These are phyloP conservation scores for Petromus typicus DNA, from an alignment of 2,113 vertebrate genomes.

Conservation along the genomic window DNA sequence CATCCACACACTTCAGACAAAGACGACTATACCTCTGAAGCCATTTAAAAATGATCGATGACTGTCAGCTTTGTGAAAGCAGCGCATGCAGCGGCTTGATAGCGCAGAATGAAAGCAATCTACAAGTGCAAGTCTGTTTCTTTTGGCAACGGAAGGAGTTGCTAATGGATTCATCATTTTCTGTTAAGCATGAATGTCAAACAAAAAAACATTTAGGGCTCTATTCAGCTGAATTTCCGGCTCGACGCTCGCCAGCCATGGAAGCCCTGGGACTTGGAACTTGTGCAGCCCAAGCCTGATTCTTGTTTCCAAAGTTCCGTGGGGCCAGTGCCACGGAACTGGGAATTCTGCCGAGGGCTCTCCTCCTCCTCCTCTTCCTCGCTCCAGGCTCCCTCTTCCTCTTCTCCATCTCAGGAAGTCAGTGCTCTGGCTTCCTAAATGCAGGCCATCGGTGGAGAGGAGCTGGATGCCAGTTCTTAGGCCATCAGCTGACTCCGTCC, in stretches of 20 bases:
- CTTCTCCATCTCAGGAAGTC: not conserved
- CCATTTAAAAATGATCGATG: slow-evolving; percentile 82
- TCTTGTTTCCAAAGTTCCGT: slow-evolving; percentile 65
- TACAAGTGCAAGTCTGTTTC: slow-evolving; percentile 87
- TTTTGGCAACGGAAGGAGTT: slow-evolving; percentile 87
- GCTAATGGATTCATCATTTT: slow-evolving; percentile 88
- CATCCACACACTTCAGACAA: slow-evolving; percentile 79
- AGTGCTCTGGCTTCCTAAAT: slow-evolving; percentile 53
- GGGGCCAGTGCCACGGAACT: slow-evolving; percentile 58
- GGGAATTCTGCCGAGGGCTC: slow-evolving; percentile 17
- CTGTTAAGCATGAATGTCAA: slow-evolving; percentile 84
- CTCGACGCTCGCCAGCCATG: slow-evolving; percentile 81
- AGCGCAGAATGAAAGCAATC: slow-evolving; percentile 86
- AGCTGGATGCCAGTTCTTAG: not conserved
- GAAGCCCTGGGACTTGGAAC: slow-evolving; percentile 78
- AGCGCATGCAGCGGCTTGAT: slow-evolving; percentile 85
- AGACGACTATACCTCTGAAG: slow-evolving; percentile 75
- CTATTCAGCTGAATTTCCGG: slow-evolving; percentile 84
- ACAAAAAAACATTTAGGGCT: slow-evolving; percentile 86
- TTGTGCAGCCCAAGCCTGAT: slow-evolving; percentile 66
- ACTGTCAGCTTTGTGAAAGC: slow-evolving; percentile 80
- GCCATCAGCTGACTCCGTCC: not conserved
- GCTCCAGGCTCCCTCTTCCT: not conserved
- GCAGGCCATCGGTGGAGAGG: not conserved
- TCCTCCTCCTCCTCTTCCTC: slow-evolving; percentile 61